These are phyloP conservation scores for Seira musarum DNA, from an alignment of 2,888 invertebrate species.

Conservation along the genomic window DNA sequence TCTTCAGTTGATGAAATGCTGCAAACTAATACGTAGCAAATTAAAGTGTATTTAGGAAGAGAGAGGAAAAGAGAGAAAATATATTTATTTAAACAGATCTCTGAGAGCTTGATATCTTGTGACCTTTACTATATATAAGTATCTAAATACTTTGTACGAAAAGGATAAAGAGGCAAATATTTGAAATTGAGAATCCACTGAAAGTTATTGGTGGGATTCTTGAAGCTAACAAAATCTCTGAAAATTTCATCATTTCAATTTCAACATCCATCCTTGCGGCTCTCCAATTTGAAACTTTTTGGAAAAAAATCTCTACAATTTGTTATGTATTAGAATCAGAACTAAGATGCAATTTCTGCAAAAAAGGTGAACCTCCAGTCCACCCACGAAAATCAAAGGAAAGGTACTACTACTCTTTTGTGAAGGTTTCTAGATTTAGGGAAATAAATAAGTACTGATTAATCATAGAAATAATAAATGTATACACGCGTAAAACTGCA, in stretches of 20 bases:
- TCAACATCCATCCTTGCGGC: neutral
- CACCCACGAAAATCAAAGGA: constrained; percentile 36
- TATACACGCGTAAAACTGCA: constrained; percentile 18
- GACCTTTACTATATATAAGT: constrained; percentile 48
- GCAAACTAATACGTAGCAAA: neutral
- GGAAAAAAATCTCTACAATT: too few relatives aligned
- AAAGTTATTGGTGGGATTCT: too few relatives aligned
- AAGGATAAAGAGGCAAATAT: neutral
- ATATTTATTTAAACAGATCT: constrained; percentile 44
- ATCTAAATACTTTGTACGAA: constrained; percentile 22
- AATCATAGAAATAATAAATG: neutral
- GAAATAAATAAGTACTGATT: too few relatives aligned
- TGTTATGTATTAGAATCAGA: too few relatives aligned
- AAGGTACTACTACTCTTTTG: constrained; percentile 37
- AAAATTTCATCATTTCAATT: neutral
- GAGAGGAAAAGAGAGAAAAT: too few relatives aligned
- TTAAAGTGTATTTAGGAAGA: too few relatives aligned
- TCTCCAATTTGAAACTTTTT: too few relatives aligned
- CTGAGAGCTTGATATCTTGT: constrained; percentile 60
- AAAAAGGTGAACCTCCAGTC: neutral
- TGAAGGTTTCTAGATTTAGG: too few relatives aligned
- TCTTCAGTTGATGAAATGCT: neutral
- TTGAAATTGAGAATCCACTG: constrained; percentile 8
- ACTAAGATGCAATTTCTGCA: neutral
- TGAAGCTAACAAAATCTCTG: too few relatives aligned